These are phyloP conservation scores for Oophaga pumilio DNA, from an alignment of 2,113 vertebrate species.

Conservation along the genomic window DNA sequence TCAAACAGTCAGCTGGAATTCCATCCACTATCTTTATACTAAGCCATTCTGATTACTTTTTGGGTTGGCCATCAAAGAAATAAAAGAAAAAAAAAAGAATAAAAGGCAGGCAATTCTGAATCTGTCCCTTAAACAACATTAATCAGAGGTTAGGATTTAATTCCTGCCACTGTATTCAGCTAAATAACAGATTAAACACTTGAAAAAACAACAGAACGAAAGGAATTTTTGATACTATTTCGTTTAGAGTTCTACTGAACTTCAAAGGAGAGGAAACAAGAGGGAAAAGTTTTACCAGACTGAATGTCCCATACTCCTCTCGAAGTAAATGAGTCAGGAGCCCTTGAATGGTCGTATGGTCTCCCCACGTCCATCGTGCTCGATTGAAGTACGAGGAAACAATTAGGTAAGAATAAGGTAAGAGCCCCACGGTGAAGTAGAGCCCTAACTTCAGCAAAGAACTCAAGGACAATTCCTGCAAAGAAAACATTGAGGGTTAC, in stretches of 20 bases:
- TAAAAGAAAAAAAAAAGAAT: not conserved
- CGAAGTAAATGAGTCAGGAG: constrained; percentile 93
- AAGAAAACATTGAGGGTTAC: constrained; percentile 60
- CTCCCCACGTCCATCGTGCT: constrained; percentile 97
- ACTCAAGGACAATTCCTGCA: constrained; percentile 83
- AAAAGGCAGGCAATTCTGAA: constrained; percentile 6
- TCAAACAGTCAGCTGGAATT: not conserved
- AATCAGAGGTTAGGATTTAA: constrained; percentile 28
- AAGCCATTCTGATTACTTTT: not conserved
- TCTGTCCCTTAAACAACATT: constrained; percentile 15
- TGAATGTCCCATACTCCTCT: constrained; percentile 97
- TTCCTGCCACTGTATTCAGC: constrained; percentile 13
- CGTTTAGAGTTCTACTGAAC: constrained; percentile 42
- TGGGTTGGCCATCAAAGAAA: not conserved
- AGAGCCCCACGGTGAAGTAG: constrained; percentile 82
- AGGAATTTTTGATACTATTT: constrained; percentile 53
- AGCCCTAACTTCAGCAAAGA: constrained; percentile 73
- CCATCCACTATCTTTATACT: not conserved
- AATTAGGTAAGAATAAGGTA: constrained; percentile 92
- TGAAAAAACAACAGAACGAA: constrained; percentile 28
- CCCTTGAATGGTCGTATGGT: constrained; percentile 89
- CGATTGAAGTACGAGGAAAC: constrained; percentile 83
- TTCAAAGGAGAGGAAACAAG: constrained; percentile 54
- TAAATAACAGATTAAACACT: constrained; percentile 46
- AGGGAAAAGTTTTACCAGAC: constrained; percentile 77